Conservation (phyloP, 2,888 invertebrate species). For the Cephus pulcher region DNA sequence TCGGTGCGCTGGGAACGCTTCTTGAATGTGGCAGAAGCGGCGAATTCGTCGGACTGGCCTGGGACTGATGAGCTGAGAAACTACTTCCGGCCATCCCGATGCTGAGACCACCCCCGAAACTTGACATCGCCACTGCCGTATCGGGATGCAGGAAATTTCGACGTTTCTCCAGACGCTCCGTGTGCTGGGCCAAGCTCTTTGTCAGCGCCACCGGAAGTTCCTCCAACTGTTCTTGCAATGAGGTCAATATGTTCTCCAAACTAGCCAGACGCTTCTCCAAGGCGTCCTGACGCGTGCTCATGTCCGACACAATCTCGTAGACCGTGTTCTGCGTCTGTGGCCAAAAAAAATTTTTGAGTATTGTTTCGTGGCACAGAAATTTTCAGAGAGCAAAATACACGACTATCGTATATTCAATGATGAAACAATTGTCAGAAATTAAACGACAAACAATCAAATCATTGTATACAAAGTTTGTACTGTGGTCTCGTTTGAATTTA, state of each 20-base stretch:
- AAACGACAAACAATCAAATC: no score
- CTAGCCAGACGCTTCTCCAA: conserved; percentile 93
- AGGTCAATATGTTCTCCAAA: conserved; percentile 91
- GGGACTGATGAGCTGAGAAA: conserved; percentile 51
- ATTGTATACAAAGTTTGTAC: no score
- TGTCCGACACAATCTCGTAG: conserved; percentile 97
- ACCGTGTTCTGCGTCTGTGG: conserved; percentile 97
- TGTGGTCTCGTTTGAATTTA: no score
- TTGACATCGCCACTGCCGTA: conserved; percentile 74
- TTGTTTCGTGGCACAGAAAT: no score
- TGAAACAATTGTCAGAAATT: no score
- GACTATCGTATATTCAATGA: no score
- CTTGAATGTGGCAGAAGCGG: conserved; percentile 67
- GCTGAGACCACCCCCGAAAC: conserved; percentile 69
- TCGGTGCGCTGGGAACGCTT: conserved; percentile 71
- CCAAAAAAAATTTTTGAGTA: neutral
- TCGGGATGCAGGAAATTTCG: conserved; percentile 90
- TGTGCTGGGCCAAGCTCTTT: conserved; percentile 79
- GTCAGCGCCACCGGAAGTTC: conserved; percentile 86
- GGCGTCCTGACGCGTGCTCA: conserved; percentile 93
- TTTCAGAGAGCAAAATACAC: no score
- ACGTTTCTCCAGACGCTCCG: conserved; percentile 82
- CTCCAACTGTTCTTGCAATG: conserved; percentile 89
- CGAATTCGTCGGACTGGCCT: conserved; percentile 54
- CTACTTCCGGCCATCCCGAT: conserved; percentile 42